Conservation (phyloP, 2,113 vertebrate genomes). For the Xenus cinereus region DNA sequence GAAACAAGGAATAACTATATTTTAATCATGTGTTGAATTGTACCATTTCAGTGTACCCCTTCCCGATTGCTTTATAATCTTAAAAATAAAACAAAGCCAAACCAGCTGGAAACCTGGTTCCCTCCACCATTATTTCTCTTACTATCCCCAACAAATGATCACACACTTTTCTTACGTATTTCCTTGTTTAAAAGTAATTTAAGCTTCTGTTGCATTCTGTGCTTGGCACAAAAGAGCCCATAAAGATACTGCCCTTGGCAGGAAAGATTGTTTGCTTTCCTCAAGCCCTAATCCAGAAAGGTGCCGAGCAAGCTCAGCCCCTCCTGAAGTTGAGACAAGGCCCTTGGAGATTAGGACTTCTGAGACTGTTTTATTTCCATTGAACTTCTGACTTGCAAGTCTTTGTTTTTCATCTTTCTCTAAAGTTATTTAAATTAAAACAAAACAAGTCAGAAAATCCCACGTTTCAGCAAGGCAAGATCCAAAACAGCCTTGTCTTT, state of each 20-base stretch:
- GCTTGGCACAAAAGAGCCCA: not conserved
- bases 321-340: not conserved
- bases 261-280: not conserved
- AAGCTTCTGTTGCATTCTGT: not conserved
- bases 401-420: conserved; percentile 38
- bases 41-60: not conserved
- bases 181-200: not conserved
- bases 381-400: conserved; percentile 1
- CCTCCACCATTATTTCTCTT: not conserved
- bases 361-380: conserved; percentile 8
- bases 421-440: conserved; percentile 54
- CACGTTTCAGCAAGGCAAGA: not conserved
- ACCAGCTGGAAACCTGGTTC: not conserved
- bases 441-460: conserved; percentile 25
- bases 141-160: not conserved
- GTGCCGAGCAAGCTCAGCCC: not conserved
- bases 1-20: not conserved
- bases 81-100: not conserved
- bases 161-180: not conserved
- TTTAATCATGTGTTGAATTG: not conserved
- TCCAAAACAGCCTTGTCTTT: conserved; percentile 34
- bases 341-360: conserved; percentile 2
- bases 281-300: not conserved
- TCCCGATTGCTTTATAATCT: not conserved
- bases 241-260: not conserved